Base-by-base conservation (phyloP, 64 coral and sea anemone species). In the Exaiptasia diaphana region DNA sequence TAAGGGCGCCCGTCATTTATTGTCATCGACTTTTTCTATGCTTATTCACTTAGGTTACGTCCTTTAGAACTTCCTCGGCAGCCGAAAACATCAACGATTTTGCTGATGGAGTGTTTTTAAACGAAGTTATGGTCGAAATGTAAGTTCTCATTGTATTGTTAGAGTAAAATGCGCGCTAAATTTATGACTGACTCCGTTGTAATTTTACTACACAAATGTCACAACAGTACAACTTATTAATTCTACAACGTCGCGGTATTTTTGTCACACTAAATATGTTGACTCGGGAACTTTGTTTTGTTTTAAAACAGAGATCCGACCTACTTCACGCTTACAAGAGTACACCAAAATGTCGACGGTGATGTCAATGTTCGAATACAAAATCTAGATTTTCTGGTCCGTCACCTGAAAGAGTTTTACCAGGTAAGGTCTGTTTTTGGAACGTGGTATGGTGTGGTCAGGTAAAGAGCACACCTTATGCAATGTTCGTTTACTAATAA, bases 121-220 rank as follows among this genome's bases (percentile, higher is more conserved):
- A 94, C 67, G 91, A 94, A 73, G 80, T 94, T 18, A 94, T 94
- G 91, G 67, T 84, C 25, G 91, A 94, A 63, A 94, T 94, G 91
- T 94, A 27, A 94, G 91, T 94, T 12, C 15, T 32, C 50, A 12
- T 52, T 52, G n/a, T n/a, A n/a, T n/a, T n/a, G n/a, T n/a, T n/a
- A n/a, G n/a, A n/a, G n/a, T n/a, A n/a, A n/a, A n/a, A n/a, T n/a
- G n/a, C n/a, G n/a, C n/a, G n/a, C n/a, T n/a, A n/a, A n/a, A n/a
- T n/a, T n/a, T n/a, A n/a, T n/a, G n/a, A n/a, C n/a, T n/a, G n/a
- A n/a, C n/a, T n/a, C n/a, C n/a, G n/a, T n/a, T n/a, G n/a, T n/a
- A n/a, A n/a, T n/a, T n/a, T n/a, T n/a, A n/a, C n/a, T n/a, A n/a
- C n/a, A n/a, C n/a, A n/a, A n/a, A n/a, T n/a, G n/a, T n/a, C n/a